Conservation (phyloP, 2,797 vertebrate species). For the Gadopsis bispinosus region DNA sequence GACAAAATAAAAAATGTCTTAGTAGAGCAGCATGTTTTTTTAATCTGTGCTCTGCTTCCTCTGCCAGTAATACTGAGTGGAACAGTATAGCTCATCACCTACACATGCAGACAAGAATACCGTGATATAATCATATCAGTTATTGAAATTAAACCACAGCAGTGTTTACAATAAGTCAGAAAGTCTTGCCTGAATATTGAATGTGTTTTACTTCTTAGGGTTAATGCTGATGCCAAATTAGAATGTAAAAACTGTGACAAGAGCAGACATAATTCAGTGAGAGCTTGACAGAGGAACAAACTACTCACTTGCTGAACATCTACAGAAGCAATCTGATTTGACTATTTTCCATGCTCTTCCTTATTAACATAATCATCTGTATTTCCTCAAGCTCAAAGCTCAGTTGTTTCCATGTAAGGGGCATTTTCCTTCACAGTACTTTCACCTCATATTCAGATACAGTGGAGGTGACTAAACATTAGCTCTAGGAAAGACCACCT, state of each 20-base stretch:
- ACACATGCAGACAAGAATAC: constrained; percentile 29
- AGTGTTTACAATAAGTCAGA: constrained; percentile 23
- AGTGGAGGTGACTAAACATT: constrained; percentile 49
- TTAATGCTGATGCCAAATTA: constrained; percentile 10
- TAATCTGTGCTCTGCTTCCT: constrained; percentile 46
- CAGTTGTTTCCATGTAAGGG: constrained; percentile 68
- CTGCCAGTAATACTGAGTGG: constrained; percentile 72
- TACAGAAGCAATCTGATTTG: constrained; percentile 48
- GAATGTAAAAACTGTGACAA: constrained; percentile 1
- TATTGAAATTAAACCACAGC: constrained; percentile 46
- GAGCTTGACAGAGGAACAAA: constrained; percentile 57
- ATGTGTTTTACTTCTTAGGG: not conserved
- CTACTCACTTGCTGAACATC: constrained; percentile 44
- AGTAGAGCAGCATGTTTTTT: constrained; percentile 39
- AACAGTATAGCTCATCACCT: constrained; percentile 54
- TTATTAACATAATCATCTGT: constrained; percentile 59
- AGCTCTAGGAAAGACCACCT: constrained; percentile 71
- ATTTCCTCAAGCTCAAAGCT: constrained; percentile 26
- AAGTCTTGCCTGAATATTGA: not conserved
- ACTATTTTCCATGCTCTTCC: constrained; percentile 68
- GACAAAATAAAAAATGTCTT: constrained; percentile 43
- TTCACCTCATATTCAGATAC: constrained; percentile 63
- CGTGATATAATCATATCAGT: constrained; percentile 18
- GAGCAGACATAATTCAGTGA: constrained; percentile 1
- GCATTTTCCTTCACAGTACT: constrained; percentile 50